Evolutionary conservation across 2,888 invertebrate species (phyloP).

Genomic region (Monopis laevigella): DNA sequence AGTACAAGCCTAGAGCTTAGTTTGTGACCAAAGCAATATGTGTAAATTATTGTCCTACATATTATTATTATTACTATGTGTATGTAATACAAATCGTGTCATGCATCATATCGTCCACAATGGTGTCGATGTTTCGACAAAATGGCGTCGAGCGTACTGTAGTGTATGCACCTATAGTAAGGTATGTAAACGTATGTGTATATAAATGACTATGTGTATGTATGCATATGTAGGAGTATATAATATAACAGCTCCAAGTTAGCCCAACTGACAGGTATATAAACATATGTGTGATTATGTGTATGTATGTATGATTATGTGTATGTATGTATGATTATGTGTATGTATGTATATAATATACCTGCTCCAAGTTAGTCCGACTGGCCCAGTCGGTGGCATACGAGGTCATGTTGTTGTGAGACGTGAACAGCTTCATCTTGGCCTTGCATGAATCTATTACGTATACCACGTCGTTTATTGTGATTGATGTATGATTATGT

Average conservation of each 20-base stretch:
- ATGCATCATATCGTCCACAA: neutral
- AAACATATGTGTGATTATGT: constrained; percentile 99
- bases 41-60: too few relatives aligned
- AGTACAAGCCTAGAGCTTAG: too few relatives aligned
- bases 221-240: too few relatives aligned
- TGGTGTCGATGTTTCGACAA: neutral
- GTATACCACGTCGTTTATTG: constrained; percentile 97
- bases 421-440: constrained; percentile 97
- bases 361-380: constrained; percentile 92
- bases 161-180: too few relatives aligned
- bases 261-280: constrained; percentile 94
- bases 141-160: neutral
- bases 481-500: constrained; percentile 96
- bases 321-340: constrained; percentile 96
- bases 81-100: neutral
- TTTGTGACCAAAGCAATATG: too few relatives aligned
- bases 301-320: constrained; percentile 97
- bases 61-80: too few relatives aligned
- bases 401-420: constrained; percentile 98
- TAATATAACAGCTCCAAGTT: constrained; percentile 92
- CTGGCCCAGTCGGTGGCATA: constrained; percentile 98
- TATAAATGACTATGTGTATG: too few relatives aligned
- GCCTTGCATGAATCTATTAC: constrained; percentile 98
- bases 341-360: too few relatives aligned
- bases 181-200: too few relatives aligned